A percentile compares a stretch with the other conserved stretches of the same genome.
Evolutionary conservation across 2,113 vertebrate species (phyloP).

Genomic region (Sitta europaea): DNA sequence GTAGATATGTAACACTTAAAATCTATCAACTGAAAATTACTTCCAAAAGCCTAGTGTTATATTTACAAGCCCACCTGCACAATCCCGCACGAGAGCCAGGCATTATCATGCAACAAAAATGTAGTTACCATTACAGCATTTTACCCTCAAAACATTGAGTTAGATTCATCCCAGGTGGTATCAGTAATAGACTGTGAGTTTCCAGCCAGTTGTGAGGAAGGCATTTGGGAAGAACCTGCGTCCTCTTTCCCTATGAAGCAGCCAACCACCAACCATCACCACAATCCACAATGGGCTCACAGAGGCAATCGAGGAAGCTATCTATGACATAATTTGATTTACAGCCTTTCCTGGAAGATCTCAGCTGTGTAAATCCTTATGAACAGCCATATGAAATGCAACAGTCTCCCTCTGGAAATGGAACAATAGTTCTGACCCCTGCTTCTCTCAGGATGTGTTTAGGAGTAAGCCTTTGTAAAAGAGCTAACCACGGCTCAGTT

Average conservation of each 20-base stretch:
- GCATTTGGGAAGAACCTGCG: rapidly evolving
- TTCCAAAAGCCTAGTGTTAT: not conserved
- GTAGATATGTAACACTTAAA: not conserved
- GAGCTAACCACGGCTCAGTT: not conserved
- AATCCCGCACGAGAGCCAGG: not conserved
- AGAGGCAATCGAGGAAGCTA: not conserved
- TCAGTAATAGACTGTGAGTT: not conserved
- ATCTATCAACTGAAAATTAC: not conserved
- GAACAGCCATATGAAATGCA: not conserved
- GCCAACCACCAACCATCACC: no score
- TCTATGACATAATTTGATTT: not conserved
- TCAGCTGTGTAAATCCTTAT: not conserved
- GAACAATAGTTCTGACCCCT: not conserved
- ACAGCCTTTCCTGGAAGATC: not conserved
- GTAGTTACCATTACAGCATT: not conserved
- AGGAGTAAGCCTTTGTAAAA: not conserved
- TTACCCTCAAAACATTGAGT: not conserved
- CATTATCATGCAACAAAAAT: not conserved
- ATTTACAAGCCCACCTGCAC: not conserved
- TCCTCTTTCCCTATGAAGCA: not conserved
- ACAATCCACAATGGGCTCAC: not conserved
- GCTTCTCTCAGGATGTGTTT: not conserved
- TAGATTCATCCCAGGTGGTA: not conserved
- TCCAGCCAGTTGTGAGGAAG: not conserved
- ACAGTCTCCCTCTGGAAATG: not conserved